Percentiles rank a stretch among this genome's conserved stretches.
Conservation (phyloP, 2,797 vertebrate species). For the Melanotaenia pygmaea region DNA sequence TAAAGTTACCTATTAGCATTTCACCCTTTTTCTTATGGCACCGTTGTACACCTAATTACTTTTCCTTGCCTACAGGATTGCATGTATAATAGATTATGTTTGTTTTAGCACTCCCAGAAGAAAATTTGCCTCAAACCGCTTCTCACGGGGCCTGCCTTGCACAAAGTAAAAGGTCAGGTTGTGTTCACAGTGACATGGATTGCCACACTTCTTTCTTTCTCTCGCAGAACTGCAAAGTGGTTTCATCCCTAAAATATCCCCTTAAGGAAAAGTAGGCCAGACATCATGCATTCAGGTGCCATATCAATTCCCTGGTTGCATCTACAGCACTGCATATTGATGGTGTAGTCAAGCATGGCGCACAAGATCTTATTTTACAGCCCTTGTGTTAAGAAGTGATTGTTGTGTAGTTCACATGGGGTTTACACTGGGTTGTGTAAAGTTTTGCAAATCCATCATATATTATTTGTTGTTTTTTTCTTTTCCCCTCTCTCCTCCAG, state of each 20-base stretch:
- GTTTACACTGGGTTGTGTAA: conserved; percentile 42
- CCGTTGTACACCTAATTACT: conserved; percentile 68
- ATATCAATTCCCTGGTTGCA: conserved; percentile 38
- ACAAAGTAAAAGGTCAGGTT: conserved; percentile 64
- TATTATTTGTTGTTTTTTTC: conserved; percentile 18
- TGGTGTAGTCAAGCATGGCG: conserved; percentile 34
- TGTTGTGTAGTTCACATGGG: conserved; percentile 42
- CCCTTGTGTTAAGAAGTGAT: conserved; percentile 33
- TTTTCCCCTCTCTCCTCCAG: conserved; percentile 71
- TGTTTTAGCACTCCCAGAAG: conserved; percentile 66
- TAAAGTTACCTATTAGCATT: conserved; percentile 67
- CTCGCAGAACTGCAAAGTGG: conserved; percentile 39
- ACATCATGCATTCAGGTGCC: conserved; percentile 49
- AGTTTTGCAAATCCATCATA: conserved; percentile 30
- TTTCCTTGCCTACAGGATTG: conserved; percentile 63
- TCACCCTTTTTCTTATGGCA: conserved; percentile 48
- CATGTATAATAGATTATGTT: conserved; percentile 75
- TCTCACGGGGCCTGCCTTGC: conserved; percentile 43
- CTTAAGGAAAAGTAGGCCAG: conserved; percentile 57
- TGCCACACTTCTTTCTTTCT: conserved; percentile 20
- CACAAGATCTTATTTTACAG: conserved; percentile 38
- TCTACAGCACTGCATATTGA: conserved; percentile 43
- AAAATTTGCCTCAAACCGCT: conserved; percentile 49
- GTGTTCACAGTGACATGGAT: conserved; percentile 42
- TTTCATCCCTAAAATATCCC: conserved; percentile 38